These are phyloP conservation scores for Apodemia duryi DNA, from an alignment of 2,888 invertebrate species.

Conservation along the genomic window DNA sequence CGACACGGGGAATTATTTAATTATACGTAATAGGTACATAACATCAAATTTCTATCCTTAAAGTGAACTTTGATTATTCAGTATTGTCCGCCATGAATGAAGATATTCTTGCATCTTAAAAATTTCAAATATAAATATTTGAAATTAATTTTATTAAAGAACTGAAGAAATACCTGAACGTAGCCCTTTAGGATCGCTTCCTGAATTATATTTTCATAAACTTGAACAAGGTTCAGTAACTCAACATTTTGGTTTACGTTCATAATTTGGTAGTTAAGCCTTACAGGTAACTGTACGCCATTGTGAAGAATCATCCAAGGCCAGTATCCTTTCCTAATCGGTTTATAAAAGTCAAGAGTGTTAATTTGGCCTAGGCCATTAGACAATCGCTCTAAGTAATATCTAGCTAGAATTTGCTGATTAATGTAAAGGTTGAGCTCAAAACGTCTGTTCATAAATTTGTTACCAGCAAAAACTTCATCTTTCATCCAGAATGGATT, in stretches of 20 bases:
- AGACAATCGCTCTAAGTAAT: constrained; percentile 72
- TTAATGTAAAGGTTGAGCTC: constrained; percentile 78
- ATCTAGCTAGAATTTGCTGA: constrained; percentile 83
- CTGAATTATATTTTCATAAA: constrained; percentile 74
- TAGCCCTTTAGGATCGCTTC: constrained; percentile 79
- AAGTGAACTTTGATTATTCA: too few species aligned
- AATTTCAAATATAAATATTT: too few species aligned
- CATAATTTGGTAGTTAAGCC: constrained; percentile 57
- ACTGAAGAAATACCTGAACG: constrained; percentile 50
- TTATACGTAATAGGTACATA: too few species aligned
- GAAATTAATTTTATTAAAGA: too few species aligned
- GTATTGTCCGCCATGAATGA: too few species aligned
- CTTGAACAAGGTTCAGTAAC: constrained; percentile 42
- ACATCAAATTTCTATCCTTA: too few species aligned
- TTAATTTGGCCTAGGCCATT: constrained; percentile 63
- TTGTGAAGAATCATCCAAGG: constrained; percentile 76
- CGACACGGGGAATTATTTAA: too few species aligned
- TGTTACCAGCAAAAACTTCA: constrained; percentile 51
- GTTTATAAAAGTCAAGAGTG: constrained; percentile 62
- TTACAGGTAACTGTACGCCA: constrained; percentile 73
- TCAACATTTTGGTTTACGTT: constrained; percentile 47
- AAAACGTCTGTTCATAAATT: constrained; percentile 59
- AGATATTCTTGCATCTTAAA: too few species aligned
- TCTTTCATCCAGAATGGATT: constrained; percentile 82
- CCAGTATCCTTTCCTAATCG: constrained; percentile 73